Base-by-base conservation (phyloP, 2,888 invertebrate genomes). In the Amaurobius ferox region DNA sequence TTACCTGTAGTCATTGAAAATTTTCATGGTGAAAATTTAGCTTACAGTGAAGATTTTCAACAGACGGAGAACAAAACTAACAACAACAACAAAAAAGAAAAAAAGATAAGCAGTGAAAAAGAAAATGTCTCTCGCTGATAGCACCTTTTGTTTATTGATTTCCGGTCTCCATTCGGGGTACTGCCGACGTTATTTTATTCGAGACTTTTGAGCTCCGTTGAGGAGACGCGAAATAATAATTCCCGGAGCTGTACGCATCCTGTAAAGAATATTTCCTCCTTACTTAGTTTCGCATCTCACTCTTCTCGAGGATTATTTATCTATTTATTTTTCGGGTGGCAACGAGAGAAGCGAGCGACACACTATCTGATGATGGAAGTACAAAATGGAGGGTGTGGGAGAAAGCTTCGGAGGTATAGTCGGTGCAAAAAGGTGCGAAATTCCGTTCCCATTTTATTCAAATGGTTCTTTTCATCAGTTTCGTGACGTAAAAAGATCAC, bases 221-320 rank as follows among this genome's bases (percentile, higher is more conserved):
- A 30, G 64, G 55, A 62, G 72, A 79, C 66, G 30, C 64, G 35
- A 73, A 80, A 73, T 79, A 79, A 79, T 79, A 79, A 79, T 79
- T 79, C 66, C 67, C 67, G 55, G 67, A 44, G 73, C 73, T 64
- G 64, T 16, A 35, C 35, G 9, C 44, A 16, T 16, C 23, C 11
- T 19, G 55, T 55, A 55, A 55, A 3, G 23, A 44, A 55, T 55
- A 55, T 55, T 55, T 55, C 55, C 55, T 7, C 23, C 5, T 23
- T n/a, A n/a, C n/a, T n/a, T n/a, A n/a, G n/a, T n/a, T n/a, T 23
- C 16, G 55, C 55, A 23, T 55, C 55, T 55, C 23, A 23, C 55
- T 55, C 23, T 2, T 55, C 16, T 23, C 55, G 1, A 7, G 55
- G 5, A 23, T 23, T 16, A 16, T 44, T 44, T 44, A 16, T 44